A percentile compares a stretch with the other conserved stretches of the same genome.
phyloP scores from a whole-genome alignment of 1,140 invertebrate genomes.

The Nephotettix cincticeps region DNA sequence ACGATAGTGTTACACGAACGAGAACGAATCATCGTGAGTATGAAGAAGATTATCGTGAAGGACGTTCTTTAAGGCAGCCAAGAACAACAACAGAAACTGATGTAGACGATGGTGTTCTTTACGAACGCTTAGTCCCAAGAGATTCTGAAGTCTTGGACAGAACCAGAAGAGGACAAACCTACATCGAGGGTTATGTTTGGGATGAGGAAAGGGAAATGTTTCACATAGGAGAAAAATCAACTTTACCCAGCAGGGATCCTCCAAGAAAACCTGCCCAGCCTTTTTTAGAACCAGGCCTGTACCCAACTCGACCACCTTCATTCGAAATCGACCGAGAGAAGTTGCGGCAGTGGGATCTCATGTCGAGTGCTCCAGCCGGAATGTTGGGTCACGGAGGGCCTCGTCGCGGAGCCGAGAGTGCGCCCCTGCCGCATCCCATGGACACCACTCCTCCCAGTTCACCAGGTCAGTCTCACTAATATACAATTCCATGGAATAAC shows the following conservation, averaged over 20 bases:
- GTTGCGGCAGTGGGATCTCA: slow-evolving; percentile 80
- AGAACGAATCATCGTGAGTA: slow-evolving; percentile 35
- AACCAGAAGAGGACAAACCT: slow-evolving; percentile 42
- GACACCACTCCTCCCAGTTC: slow-evolving; percentile 38
- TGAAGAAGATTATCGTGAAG: slow-evolving; percentile 41
- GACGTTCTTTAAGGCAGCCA: slow-evolving; percentile 22
- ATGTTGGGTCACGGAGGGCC: slow-evolving; percentile 34
- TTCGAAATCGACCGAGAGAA: slow-evolving; percentile 78
- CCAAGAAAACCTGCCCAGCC: slow-evolving; percentile 41
- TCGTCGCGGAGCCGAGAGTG: slow-evolving; percentile 9
- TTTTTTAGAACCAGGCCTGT: slow-evolving; percentile 59
- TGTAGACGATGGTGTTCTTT: slow-evolving; percentile 41
- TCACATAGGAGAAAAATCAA: slow-evolving; percentile 31
- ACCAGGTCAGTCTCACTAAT: slow-evolving; percentile 36
- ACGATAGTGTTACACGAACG: slow-evolving; percentile 55
- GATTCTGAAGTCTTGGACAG: slow-evolving; percentile 42
- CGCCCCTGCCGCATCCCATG: neutral
- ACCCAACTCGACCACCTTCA: slow-evolving; percentile 43
- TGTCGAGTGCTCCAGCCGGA: slow-evolving; percentile 70
- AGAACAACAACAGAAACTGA: slow-evolving; percentile 26
- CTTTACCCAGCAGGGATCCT: slow-evolving; percentile 22
- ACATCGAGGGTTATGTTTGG: slow-evolving; percentile 50
- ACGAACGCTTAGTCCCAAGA: slow-evolving; percentile 46
- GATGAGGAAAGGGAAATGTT: slow-evolving; percentile 49
- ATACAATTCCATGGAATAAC: neutral